Evolutionary conservation across 2,113 vertebrate species (phyloP), one percentile per base, ranked within the genome.

Genomic region (Acrocephalus arundinaceus): DNA sequence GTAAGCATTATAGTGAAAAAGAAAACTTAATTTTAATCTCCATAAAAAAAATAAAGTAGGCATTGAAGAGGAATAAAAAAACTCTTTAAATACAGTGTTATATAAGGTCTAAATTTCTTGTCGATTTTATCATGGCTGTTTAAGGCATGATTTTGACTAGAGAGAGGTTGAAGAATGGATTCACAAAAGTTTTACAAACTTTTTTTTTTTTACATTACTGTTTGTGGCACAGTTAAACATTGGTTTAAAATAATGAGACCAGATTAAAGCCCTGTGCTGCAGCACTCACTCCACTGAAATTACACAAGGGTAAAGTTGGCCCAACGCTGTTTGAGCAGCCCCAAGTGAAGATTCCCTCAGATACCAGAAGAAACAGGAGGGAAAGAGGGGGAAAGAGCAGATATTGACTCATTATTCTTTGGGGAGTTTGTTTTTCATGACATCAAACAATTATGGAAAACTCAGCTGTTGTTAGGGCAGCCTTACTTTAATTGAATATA

Each of bases 401-500:
- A 89, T 94, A 39, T 73, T 96, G 48, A 41, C 19, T 90, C 75
- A 76, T 94, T 94, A 90, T 95, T 93, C 86, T 93, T 70, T 59
- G 31, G 79, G 41, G 31, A 86, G 17, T 83, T 96, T 91, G 61
- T 63, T 96, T 94, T 89, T 67, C 58, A 52, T 67, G 12, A 76
- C 46, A 88, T 93, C 74, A 96, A 89, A 89, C 21, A 52, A 68
- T 73, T 80, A 80, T 16, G 7, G 78, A 80, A 51, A 80, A 82
- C 87, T 94, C 82, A 95, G 58, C 57, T 79, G 46, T 87, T 90
- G 45, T 94, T 88, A 76, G 83, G 35, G 71, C 46, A 93, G 54
- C 11, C 77, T 96, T 82, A 61, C 68, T 96, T 96, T 94, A 91
- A 77, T 68, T 94, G 73, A 92, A 79, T 93, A 91, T 81, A 80